These are phyloP conservation scores for Sarcophaga bullata DNA, from an alignment of 1,140 invertebrate genomes.

Conservation along the genomic window DNA sequence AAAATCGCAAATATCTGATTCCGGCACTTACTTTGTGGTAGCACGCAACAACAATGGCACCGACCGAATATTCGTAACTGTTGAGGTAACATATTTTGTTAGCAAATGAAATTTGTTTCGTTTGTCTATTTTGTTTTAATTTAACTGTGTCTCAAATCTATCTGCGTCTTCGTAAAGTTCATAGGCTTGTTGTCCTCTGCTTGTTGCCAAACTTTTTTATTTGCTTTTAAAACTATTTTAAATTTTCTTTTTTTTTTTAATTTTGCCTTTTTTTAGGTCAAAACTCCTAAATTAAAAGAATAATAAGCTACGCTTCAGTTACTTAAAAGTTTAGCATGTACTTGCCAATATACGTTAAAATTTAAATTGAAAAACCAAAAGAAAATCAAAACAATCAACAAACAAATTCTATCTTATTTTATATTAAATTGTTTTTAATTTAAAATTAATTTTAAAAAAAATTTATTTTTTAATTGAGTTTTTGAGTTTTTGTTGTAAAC, in stretches of 20 bases:
- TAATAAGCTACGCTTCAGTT: conserved; percentile 42
- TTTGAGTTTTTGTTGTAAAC: too few species aligned
- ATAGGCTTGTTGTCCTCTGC: not conserved
- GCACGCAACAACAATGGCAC: conserved; percentile 90
- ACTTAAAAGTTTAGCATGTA: not conserved
- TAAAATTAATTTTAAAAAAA: not conserved
- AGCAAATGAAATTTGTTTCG: not conserved
- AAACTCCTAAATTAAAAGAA: conserved; percentile 65
- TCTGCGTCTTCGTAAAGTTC: not conserved
- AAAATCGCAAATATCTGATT: conserved; percentile 84
- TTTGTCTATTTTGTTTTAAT: conserved; percentile 1
- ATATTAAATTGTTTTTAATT: conserved; percentile 21
- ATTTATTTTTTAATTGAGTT: not conserved
- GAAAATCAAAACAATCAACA: not conserved
- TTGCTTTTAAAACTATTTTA: not conserved
- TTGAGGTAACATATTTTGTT: conserved; percentile 71
- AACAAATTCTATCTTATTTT: not conserved
- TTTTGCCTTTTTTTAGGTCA: conserved; percentile 58
- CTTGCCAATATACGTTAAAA: conserved; percentile 13
- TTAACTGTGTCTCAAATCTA: not conserved
- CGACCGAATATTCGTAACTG: conserved; percentile 84
- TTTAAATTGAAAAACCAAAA: not conserved
- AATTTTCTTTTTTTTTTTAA: conserved; percentile 36
- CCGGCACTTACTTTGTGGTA: conserved; percentile 93
- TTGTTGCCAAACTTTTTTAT: not conserved